Conservation (phyloP, 2,888 invertebrate species). For the Acronicta alni region DNA sequence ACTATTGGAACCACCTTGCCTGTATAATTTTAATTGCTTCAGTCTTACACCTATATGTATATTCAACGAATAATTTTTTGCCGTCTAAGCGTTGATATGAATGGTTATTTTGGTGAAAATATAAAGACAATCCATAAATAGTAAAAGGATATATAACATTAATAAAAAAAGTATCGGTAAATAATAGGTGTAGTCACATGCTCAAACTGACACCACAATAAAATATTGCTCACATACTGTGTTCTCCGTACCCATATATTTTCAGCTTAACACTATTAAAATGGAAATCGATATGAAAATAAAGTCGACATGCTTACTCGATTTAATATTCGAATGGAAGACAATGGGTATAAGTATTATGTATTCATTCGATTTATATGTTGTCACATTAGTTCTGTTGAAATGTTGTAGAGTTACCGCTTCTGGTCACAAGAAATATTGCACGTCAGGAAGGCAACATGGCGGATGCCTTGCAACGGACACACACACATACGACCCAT, state of each 20-base stretch:
- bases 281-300: slow-evolving; percentile 40
- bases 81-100: not conserved
- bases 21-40: too few relatives aligned
- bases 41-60: too few relatives aligned
- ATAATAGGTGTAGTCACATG: slow-evolving; percentile 27
- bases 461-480: slow-evolving; percentile 45
- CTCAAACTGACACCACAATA: slow-evolving; percentile 23
- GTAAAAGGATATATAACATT: slow-evolving; percentile 4
- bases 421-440: slow-evolving; percentile 60
- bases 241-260: slow-evolving; percentile 20
- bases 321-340: slow-evolving; percentile 50
- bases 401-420: slow-evolving; percentile 53
- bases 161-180: slow-evolving; percentile 12
- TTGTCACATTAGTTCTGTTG: slow-evolving; percentile 53
- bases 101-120: not conserved
- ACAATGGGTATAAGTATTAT: slow-evolving; percentile 68
- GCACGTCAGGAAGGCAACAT: slow-evolving; percentile 50
- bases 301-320: slow-evolving; percentile 34
- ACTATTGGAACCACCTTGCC: not conserved
- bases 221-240: slow-evolving; percentile 31
- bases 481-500: slow-evolving; percentile 48
- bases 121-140: not conserved
- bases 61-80: too few relatives aligned
- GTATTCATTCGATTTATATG: slow-evolving; percentile 55
- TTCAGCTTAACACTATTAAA: slow-evolving; percentile 22